Evolutionary conservation across 1,140 invertebrate genomes (phyloP).

Genomic region (Whitmania pigra): DNA sequence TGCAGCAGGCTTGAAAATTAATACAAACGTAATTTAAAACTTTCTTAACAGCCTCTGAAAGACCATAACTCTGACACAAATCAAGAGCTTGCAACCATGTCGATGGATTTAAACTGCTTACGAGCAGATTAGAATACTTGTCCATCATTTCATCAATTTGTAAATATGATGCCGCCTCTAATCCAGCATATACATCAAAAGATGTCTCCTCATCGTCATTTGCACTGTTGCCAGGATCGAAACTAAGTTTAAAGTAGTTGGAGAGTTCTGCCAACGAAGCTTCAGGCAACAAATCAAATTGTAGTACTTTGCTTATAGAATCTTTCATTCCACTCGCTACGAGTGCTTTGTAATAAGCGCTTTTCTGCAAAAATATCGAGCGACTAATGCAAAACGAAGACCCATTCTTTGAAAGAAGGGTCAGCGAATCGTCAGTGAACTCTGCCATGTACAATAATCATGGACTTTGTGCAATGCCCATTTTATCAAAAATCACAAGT

Average conservation of each 20-base stretch:
- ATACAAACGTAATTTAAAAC: conserved; percentile 9
- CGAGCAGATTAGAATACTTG: background rate
- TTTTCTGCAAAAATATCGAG: background rate
- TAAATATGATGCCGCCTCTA: conserved; percentile 9
- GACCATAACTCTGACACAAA: background rate
- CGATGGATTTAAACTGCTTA: background rate
- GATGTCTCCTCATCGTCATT: background rate
- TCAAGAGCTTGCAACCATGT: conserved; percentile 7
- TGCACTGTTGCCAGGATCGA: background rate
- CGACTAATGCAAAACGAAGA: background rate
- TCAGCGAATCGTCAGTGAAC: background rate
- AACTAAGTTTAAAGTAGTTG: background rate
- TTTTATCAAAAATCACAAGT: too few relatives aligned
- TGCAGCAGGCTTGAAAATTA: background rate
- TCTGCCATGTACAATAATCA: too few relatives aligned
- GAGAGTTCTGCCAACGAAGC: background rate
- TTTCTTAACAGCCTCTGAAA: background rate
- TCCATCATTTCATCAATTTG: conserved; percentile 15
- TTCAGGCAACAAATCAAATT: background rate
- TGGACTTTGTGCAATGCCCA: too few relatives aligned
- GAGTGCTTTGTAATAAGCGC: conserved; percentile 14
- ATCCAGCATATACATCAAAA: background rate
- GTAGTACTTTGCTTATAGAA: background rate
- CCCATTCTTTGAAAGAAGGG: background rate
- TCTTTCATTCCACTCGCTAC: conserved; percentile 16